phyloP scores from a whole-genome alignment of 2,888 invertebrate genomes.

The Orthonychiurus folsomi region DNA sequence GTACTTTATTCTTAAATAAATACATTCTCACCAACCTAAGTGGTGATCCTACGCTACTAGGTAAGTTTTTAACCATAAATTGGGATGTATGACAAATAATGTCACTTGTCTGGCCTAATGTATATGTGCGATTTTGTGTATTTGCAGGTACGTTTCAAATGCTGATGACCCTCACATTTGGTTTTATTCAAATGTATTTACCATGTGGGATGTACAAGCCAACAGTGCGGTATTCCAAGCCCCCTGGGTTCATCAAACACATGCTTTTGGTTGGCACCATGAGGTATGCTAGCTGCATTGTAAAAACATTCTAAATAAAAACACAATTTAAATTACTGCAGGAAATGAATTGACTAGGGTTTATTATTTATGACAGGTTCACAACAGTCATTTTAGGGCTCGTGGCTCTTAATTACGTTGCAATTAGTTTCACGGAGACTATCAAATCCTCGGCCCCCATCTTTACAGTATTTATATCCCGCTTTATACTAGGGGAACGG shows the following conservation, averaged over 20 bases:
- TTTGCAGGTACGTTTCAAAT: constrained; percentile 63
- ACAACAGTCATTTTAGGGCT: constrained; percentile 63
- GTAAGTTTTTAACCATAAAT: constrained; percentile 46
- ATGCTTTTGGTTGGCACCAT: constrained; percentile 65
- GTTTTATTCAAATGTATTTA: constrained; percentile 64
- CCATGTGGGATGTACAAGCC: constrained; percentile 64
- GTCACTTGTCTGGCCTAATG: too few species aligned
- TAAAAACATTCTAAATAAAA: constrained; percentile 1
- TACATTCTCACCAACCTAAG: constrained; percentile 62
- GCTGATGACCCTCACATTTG: constrained; percentile 62
- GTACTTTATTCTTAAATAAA: constrained; percentile 64
- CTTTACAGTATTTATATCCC: constrained; percentile 64
- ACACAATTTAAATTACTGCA: too few species aligned
- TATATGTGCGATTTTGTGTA: too few species aligned
- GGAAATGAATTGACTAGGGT: constrained; percentile 5
- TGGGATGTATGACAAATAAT: constrained; percentile 11
- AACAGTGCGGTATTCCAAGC: constrained; percentile 51
- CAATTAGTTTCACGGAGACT: constrained; percentile 71
- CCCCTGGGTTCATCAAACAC: constrained; percentile 61
- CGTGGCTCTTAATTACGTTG: constrained; percentile 65
- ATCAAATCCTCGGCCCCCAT: constrained; percentile 71
- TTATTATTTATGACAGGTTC: constrained; percentile 50
- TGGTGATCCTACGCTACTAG: constrained; percentile 63
- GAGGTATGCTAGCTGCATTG: constrained; percentile 48
- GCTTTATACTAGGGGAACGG: constrained; percentile 50